Conservation (phyloP, 2,113 vertebrate genomes). For the Oceanites oceanicus region DNA sequence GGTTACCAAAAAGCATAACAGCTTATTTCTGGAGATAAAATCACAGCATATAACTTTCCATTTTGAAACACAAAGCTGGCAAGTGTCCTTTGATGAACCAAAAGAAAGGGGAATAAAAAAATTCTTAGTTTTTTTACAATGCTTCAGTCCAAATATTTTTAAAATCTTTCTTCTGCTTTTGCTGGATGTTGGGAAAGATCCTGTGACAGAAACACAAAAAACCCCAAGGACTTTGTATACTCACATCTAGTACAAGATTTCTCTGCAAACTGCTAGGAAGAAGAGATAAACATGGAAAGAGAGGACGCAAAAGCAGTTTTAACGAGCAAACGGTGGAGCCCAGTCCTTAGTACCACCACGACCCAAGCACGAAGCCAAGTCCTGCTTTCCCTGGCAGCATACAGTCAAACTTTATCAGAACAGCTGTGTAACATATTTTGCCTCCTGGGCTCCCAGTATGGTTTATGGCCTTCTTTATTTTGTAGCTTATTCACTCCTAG, state of each 20-base stretch:
- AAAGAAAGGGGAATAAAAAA: not conserved
- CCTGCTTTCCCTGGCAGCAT: not conserved
- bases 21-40: not conserved
- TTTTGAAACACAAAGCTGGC: not conserved
- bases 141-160: not conserved
- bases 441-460: not conserved
- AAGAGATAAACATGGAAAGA: not conserved
- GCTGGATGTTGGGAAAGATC: not conserved
- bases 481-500: not conserved
- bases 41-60: not conserved
- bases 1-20: not conserved
- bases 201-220: not conserved
- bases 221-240: no score
- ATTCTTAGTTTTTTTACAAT: not conserved
- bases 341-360: rapidly evolving
- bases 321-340: rapidly evolving
- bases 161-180: not conserved
- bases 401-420: not conserved
- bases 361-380: not conserved
- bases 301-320: not conserved
- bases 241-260: not conserved
- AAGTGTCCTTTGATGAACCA: not conserved
- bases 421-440: not conserved
- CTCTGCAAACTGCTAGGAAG: not conserved
- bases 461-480: not conserved